phyloP scores from a whole-genome alignment of 1,140 invertebrate species.

The Sycophaga agraensis region DNA sequence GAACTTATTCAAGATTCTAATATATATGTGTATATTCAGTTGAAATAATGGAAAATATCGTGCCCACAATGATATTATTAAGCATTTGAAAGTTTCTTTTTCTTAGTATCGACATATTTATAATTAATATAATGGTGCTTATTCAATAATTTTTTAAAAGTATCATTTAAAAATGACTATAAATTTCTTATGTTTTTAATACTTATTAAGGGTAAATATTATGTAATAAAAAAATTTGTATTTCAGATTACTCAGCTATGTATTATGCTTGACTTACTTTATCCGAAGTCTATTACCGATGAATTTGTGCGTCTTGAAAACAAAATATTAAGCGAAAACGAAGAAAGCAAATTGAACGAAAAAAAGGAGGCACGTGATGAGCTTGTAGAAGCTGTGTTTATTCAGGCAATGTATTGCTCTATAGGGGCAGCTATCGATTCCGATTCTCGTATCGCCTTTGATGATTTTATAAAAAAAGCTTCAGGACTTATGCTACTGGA shows the following conservation, averaged over 20 bases:
- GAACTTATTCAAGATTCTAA: no score
- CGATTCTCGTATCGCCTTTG: slow-evolving; percentile 71
- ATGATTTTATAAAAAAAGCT: slow-evolving; percentile 76
- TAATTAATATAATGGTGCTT: no score
- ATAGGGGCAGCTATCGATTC: slow-evolving; percentile 76
- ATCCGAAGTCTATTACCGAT: slow-evolving; percentile 33
- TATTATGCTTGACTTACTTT: slow-evolving; percentile 73
- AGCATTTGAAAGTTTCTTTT: no score
- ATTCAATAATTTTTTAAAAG: no score
- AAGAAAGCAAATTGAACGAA: slow-evolving; percentile 24
- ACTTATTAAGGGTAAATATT: not conserved
- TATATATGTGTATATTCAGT: no score
- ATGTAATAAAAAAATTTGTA: not conserved
- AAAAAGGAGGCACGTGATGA: slow-evolving; percentile 35
- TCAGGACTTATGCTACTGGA: slow-evolving; percentile 68
- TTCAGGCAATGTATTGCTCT: slow-evolving; percentile 78
- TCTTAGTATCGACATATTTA: no score
- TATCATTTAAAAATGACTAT: not conserved
- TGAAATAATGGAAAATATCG: no score
- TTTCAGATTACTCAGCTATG: slow-evolving; percentile 77
- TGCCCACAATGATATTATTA: no score
- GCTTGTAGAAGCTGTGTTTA: slow-evolving; percentile 48
- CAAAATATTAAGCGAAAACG: slow-evolving; percentile 16
- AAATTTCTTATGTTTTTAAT: not conserved
- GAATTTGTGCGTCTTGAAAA: slow-evolving; percentile 30